Base-by-base conservation (phyloP, 92 coral and sea anemone genomes). In the Umimayanthus chanpuru region DNA sequence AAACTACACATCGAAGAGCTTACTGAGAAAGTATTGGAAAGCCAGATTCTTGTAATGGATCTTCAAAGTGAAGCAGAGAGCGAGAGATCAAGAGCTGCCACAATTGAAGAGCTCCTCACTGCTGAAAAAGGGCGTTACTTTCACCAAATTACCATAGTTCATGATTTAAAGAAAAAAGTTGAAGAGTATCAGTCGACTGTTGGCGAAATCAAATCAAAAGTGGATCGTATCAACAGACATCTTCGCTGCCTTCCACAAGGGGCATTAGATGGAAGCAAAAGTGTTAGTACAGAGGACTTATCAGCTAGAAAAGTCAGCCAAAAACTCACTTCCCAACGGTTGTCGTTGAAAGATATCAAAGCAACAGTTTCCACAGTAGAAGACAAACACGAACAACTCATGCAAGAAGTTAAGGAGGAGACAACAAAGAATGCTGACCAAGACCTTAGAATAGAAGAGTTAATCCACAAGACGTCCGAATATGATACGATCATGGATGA, bases 121-220 rank as follows among this genome's bases (percentile, higher is more conserved):
- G 90, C 92, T 38, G 96, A 95, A 61, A 93, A 95, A 73, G 90
- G 95, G 25, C 86, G 76, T 4, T 91, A 92, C 44, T 75, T 89
- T 4, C 87, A 92, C 81, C 95, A 93, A 80, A 90, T 93, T 36
- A 93, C 89, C 6, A 92, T 74, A 28, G 94, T 91, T 7, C 85
- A 93, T 80, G 98, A 93, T 15, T 74, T 95, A 73, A 95, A 95
- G 87, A 86, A 89, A 49, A 93, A 94, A 41, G 98, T 95, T 6
- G 93, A 95, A 32, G 91, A 86, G 49, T 95, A 95, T 81, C 98
- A 95, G 86, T 81, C 90, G 53, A 93, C 94, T 66, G 96, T 95
- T 6, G 92, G 95, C n/a, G 94, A 95, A 49, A 86, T 95, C 9
- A 90, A 91, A 68, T 82, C 88, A 61, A 95, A 95, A 81, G 98